A percentile compares a stretch with the other conserved stretches of the same genome.
phyloP scores from a whole-genome alignment of 2,888 invertebrate genomes.

The Phalera bucephala region DNA sequence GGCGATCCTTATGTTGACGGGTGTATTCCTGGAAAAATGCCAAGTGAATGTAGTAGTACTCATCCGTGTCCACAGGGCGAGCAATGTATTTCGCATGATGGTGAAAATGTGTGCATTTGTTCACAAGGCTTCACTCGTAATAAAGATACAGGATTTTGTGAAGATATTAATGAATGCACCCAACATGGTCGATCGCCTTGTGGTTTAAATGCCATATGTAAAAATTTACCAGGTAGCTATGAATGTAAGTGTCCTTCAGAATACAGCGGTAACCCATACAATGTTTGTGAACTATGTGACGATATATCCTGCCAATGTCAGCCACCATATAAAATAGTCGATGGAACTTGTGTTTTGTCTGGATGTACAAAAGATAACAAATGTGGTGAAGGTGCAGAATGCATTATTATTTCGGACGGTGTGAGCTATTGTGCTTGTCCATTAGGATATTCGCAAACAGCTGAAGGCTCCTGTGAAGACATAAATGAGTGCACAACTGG shows the following conservation, averaged over 20 bases:
- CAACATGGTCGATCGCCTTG: slow-evolving; percentile 91
- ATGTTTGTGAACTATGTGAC: slow-evolving; percentile 92
- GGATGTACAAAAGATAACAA: slow-evolving; percentile 91
- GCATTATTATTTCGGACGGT: slow-evolving; percentile 94
- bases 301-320: slow-evolving; percentile 93
- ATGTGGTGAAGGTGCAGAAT: slow-evolving; percentile 94
- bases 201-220: slow-evolving; percentile 94
- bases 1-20: slow-evolving; percentile 92
- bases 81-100: slow-evolving; percentile 91
- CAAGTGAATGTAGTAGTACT: slow-evolving; percentile 87
- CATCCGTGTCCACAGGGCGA: slow-evolving; percentile 93
- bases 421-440: slow-evolving; percentile 97
- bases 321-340: slow-evolving; percentile 92
- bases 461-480: slow-evolving; percentile 93
- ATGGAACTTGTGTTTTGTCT: slow-evolving; percentile 92
- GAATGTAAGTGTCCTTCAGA: slow-evolving; percentile 95
- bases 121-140: slow-evolving; percentile 93
- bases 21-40: slow-evolving; percentile 85
- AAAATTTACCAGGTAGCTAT: slow-evolving; percentile 96
- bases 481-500: slow-evolving; percentile 92
- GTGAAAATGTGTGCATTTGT: slow-evolving; percentile 94
- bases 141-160: slow-evolving; percentile 87
- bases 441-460: slow-evolving; percentile 89
- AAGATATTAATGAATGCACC: slow-evolving; percentile 94
- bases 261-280: slow-evolving; percentile 95